phyloP scores from a whole-genome alignment of 2,797 vertebrate genomes.

The Labroides dimidiatus region DNA sequence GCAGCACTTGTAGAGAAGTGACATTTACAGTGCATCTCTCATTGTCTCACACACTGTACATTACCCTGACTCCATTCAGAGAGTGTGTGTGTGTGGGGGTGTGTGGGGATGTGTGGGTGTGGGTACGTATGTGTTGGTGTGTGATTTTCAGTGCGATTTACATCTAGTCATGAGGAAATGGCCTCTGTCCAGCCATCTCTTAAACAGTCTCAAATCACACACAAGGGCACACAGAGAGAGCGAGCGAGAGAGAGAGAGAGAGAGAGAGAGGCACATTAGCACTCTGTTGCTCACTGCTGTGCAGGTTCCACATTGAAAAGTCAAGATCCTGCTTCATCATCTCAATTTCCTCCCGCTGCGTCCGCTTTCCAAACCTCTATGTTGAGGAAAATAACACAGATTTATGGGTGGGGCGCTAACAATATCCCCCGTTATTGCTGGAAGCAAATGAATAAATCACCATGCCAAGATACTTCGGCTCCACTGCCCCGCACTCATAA shows the following conservation, averaged over 20 bases:
- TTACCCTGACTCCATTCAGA: slow-evolving; percentile 14
- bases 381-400: slow-evolving; percentile 61
- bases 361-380: slow-evolving; percentile 49
- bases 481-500: slow-evolving; percentile 33
- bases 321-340: slow-evolving; percentile 59
- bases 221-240: slow-evolving; percentile 23
- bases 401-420: slow-evolving; percentile 60
- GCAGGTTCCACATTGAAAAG: slow-evolving; percentile 44
- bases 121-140: slow-evolving; percentile 7
- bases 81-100: slow-evolving; percentile 15
- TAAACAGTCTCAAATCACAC: slow-evolving; percentile 25
- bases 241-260: too few species aligned
- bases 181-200: slow-evolving; percentile 11
- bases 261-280: slow-evolving; percentile 23
- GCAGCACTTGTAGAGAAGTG: slow-evolving; percentile 28
- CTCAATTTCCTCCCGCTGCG: slow-evolving; percentile 45
- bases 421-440: slow-evolving; percentile 68
- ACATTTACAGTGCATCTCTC: slow-evolving; percentile 48
- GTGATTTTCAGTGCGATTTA: slow-evolving; percentile 13
- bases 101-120: slow-evolving; percentile 12
- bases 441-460: slow-evolving; percentile 75
- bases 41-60: slow-evolving; percentile 41
- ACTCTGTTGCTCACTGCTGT: slow-evolving; percentile 3
- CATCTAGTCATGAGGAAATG: slow-evolving; percentile 18
- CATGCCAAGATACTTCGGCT: slow-evolving; percentile 54